Percentiles rank a stretch among this genome's conserved stretches.
phyloP scores from a whole-genome alignment of 2,113 vertebrate genomes.

The Grantiella picta region DNA sequence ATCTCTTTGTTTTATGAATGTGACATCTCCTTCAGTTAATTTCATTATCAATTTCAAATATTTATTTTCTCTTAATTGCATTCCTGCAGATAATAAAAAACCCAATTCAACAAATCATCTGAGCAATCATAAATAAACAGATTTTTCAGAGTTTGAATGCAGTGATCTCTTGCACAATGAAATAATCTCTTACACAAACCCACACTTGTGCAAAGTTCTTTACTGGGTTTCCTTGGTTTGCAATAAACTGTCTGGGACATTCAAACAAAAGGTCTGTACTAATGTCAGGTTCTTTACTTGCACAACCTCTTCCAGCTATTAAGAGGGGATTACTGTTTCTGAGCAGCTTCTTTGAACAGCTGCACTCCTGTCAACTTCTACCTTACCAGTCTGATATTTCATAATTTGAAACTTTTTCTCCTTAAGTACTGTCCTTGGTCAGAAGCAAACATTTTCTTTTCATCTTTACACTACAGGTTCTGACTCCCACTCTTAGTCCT shows the following conservation, averaged over 20 bases:
- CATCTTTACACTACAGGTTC: neutral
- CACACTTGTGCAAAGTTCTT: neutral
- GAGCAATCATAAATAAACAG: neutral
- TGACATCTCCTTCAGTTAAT: neutral
- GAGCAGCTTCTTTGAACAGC: neutral
- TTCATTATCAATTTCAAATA: neutral
- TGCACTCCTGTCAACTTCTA: neutral
- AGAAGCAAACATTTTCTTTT: neutral
- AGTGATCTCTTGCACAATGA: neutral
- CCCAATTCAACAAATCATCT: neutral
- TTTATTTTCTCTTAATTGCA: neutral
- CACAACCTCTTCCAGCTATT: neutral
- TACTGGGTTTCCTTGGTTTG: neutral
- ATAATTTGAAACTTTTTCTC: neutral
- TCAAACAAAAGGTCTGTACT: neutral
- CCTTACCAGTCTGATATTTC: neutral
- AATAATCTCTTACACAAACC: neutral
- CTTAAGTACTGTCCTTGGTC: neutral
- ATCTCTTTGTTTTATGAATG: neutral
- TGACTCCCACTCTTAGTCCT: neutral
- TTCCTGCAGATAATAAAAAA: neutral
- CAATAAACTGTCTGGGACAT: neutral
- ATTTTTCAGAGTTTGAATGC: neutral
- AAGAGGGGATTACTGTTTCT: neutral
- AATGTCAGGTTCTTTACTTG: neutral